These are phyloP conservation scores for Rhyacophila brunnea DNA, from an alignment of 1,140 invertebrate species.

Conservation along the genomic window DNA sequence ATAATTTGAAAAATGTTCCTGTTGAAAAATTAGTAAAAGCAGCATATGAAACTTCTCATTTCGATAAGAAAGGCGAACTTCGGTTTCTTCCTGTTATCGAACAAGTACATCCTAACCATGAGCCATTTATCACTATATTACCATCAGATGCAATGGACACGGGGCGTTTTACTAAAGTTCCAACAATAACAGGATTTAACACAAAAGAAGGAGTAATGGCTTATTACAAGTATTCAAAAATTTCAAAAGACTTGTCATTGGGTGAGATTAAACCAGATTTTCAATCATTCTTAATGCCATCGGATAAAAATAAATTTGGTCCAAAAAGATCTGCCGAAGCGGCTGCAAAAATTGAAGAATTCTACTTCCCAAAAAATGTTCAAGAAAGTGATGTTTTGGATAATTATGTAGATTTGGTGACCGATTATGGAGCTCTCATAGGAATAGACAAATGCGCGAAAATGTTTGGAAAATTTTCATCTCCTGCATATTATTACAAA, in stretches of 20 bases:
- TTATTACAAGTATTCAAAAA: neutral
- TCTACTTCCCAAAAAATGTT: conserved; percentile 9
- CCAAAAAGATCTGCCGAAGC: neutral
- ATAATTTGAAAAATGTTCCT: conserved; percentile 25
- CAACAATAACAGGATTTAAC: conserved; percentile 27
- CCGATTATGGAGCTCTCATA: conserved; percentile 10
- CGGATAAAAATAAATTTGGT: neutral
- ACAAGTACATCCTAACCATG: conserved; percentile 20
- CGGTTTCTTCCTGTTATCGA: conserved; percentile 17
- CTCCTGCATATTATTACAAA: conserved; percentile 14
- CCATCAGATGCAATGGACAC: conserved; percentile 25
- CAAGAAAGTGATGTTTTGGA: too few species aligned
- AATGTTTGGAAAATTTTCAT: conserved; percentile 1
- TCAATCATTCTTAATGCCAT: neutral
- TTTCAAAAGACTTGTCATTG: neutral
- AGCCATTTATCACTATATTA: conserved; percentile 21
- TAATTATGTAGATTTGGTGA: conserved; percentile 9
- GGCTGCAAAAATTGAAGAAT: conserved; percentile 13
- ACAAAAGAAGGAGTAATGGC: conserved; percentile 29
- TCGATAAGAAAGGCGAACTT: conserved; percentile 23
- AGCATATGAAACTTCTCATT: conserved; percentile 32
- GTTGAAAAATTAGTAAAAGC: conserved; percentile 36
- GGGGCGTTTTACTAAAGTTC: conserved; percentile 30
- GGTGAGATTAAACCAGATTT: neutral
- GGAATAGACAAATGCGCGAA: conserved; percentile 6